These are phyloP conservation scores for Alauda arvensis DNA, from an alignment of 2,797 vertebrate genomes.

Conservation along the genomic window DNA sequence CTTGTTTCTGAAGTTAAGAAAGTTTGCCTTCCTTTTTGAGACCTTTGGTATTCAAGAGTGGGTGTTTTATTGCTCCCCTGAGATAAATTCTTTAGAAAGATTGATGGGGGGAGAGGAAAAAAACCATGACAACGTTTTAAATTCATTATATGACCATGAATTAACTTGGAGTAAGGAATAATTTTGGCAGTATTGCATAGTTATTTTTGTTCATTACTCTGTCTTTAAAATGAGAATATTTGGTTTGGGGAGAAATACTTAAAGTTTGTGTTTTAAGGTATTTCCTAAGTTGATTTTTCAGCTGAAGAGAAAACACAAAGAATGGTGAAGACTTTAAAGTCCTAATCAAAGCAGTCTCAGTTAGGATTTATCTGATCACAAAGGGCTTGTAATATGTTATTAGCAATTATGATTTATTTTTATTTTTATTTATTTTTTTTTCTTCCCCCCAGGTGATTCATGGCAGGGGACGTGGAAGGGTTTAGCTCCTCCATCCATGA, in stretches of 20 bases:
- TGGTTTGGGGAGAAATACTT: background rate
- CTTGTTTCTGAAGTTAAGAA: background rate
- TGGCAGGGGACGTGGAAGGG: slow-evolving; percentile 99
- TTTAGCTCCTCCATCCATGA: slow-evolving; percentile 98
- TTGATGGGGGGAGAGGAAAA: background rate
- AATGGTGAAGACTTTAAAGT: background rate
- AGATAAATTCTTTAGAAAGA: background rate
- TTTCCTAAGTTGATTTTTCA: slow-evolving; percentile 19
- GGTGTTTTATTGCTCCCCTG: slow-evolving; percentile 11
- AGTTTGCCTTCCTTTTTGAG: background rate
- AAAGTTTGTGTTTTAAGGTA: background rate
- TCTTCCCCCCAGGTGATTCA: slow-evolving; percentile 64
- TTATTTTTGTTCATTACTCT: background rate
- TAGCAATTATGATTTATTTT: slow-evolving; percentile 60
- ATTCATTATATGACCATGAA: slow-evolving; percentile 8
- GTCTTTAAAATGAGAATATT: background rate
- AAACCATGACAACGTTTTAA: background rate
- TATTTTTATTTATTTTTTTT: slow-evolving; percentile 63
- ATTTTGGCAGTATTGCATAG: background rate
- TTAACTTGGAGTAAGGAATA: background rate
- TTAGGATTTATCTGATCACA: slow-evolving; percentile 33
- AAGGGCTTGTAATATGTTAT: slow-evolving; percentile 42
- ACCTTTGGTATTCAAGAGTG: background rate
- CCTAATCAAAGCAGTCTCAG: slow-evolving; percentile 4
- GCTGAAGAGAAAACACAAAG: background rate